These are phyloP conservation scores for Choloepus didactylus DNA, from an alignment of 2,797 vertebrate genomes.

Conservation along the genomic window DNA sequence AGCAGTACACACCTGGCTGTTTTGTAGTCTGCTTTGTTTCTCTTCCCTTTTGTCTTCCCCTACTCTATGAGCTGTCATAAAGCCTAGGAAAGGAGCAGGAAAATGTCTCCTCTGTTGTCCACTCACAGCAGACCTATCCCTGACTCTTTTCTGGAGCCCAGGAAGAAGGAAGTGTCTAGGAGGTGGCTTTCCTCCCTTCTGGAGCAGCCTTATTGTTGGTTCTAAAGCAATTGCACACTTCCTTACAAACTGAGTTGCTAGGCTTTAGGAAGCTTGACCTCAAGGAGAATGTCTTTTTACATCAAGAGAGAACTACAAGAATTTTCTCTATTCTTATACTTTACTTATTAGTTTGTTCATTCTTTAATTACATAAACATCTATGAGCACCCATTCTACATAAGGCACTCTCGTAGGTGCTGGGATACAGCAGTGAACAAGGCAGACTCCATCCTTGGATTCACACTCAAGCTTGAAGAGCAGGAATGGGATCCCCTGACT, in stretches of 20 bases:
- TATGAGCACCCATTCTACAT: neutral
- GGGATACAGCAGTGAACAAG: no score
- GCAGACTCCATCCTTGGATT: neutral
- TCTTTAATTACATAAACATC: neutral
- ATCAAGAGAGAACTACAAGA: neutral
- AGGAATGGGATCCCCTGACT: accelerated
- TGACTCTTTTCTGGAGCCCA: neutral
- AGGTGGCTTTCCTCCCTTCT: neutral
- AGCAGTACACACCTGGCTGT: neutral
- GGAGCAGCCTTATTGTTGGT: neutral
- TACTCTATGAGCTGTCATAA: no score
- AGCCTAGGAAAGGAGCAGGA: neutral
- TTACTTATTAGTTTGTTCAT: neutral
- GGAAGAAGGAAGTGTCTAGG: constrained; percentile 18
- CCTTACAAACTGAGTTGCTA: neutral
- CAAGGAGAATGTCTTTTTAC: neutral
- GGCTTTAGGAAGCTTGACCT: neutral
- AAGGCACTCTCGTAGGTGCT: accelerated
- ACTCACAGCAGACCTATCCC: neutral
- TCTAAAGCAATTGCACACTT: neutral
- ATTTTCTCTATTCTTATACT: neutral
- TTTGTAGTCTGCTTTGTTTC: neutral
- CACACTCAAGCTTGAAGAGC: no score
- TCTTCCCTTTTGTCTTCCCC: neutral
- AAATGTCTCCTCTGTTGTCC: neutral